These are phyloP conservation scores for Drosophila algonquin DNA, from an alignment of 2,888 invertebrate species.

Conservation along the genomic window DNA sequence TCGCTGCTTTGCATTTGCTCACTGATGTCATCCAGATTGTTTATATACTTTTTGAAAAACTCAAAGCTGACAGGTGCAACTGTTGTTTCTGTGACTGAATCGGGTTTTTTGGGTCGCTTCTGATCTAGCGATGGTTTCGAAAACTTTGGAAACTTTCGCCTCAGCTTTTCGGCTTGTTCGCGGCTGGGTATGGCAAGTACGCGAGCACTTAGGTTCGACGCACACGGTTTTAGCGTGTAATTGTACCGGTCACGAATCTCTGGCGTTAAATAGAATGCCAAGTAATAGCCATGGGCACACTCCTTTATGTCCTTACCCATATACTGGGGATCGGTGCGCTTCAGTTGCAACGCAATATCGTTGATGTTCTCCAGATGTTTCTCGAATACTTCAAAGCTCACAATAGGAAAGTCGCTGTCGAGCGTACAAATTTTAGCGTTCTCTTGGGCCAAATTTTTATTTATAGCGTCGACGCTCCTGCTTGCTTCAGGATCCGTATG, in stretches of 20 bases:
- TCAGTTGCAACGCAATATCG: constrained; percentile 42
- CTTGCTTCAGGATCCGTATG: neutral
- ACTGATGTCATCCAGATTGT: constrained; percentile 41
- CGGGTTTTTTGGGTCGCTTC: neutral
- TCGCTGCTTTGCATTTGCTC: constrained; percentile 36
- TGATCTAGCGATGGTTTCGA: neutral
- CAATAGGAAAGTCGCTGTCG: constrained; percentile 15
- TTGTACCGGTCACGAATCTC: constrained; percentile 44
- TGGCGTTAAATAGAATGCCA: constrained; percentile 49
- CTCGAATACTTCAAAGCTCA: constrained; percentile 45
- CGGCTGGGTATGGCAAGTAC: constrained; percentile 38
- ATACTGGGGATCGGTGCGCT: constrained; percentile 29
- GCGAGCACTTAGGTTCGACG: constrained; percentile 5
- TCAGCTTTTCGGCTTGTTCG: neutral
- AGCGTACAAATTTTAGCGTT: neutral
- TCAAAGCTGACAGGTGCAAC: constrained; percentile 29
- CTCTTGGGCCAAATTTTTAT: no score
- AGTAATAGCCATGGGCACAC: constrained; percentile 44
- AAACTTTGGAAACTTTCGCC: neutral
- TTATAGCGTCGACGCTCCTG: neutral
- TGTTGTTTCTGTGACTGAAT: no score
- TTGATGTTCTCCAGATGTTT: constrained; percentile 42
- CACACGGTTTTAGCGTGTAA: constrained; percentile 20
- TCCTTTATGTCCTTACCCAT: constrained; percentile 43
- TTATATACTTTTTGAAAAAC: constrained; percentile 31